Evolutionary conservation across 2,113 vertebrate genomes (phyloP).

Genomic region (Brienomyrus longianalis): DNA sequence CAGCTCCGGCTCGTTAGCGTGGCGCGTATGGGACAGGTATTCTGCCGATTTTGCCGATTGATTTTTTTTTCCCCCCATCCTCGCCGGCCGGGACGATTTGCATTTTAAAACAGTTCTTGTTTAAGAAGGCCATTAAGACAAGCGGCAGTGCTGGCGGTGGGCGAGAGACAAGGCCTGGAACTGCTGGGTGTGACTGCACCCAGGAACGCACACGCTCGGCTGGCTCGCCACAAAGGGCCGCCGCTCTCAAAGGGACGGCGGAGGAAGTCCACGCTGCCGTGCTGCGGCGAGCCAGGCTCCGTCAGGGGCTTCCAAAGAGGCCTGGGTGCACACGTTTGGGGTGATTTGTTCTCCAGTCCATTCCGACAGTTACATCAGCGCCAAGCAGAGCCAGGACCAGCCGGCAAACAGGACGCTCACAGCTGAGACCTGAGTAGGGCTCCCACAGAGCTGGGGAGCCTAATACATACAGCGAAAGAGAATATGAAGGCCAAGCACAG

Average conservation of each 20-base stretch:
- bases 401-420: slow-evolving; percentile 45
- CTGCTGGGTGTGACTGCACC: slow-evolving; percentile 49
- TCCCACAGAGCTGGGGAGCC: neutral
- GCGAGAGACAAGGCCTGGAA: neutral
- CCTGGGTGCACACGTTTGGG: neutral
- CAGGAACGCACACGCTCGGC: slow-evolving; percentile 64
- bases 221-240: slow-evolving; percentile 63
- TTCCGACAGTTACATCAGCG: slow-evolving; percentile 35
- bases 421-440: slow-evolving; percentile 23
- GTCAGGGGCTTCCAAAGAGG: slow-evolving; percentile 29
- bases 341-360: slow-evolving; percentile 20
- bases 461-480: slow-evolving; percentile 12
- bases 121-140: neutral
- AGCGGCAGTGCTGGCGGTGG: neutral
- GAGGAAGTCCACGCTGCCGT: slow-evolving; percentile 58
- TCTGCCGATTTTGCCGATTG: neutral
- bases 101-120: neutral
- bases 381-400: slow-evolving; percentile 31
- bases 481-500: neutral
- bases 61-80: neutral
- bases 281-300: slow-evolving; percentile 31
- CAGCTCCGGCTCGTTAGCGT: neutral
- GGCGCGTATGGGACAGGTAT: neutral
- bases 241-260: slow-evolving; percentile 58
- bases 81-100: neutral